Conservation (phyloP, 2,797 vertebrate species). For the Aphelocoma californica region DNA sequence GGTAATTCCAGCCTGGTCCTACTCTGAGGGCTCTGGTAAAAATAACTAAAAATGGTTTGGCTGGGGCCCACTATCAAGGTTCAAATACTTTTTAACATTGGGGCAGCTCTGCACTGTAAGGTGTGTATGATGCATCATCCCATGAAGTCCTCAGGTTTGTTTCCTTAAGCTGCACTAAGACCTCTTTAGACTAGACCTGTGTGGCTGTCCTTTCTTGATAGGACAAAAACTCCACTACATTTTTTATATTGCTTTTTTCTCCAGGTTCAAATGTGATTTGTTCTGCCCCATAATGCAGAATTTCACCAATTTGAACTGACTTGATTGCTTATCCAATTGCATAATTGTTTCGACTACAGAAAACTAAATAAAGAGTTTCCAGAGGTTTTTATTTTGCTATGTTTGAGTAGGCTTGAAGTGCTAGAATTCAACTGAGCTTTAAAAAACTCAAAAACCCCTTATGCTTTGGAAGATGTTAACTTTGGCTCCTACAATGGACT, state of each 20-base stretch:
- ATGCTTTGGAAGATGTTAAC: conserved; percentile 48
- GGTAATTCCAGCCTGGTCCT: no score
- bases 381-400: not conserved
- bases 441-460: not conserved
- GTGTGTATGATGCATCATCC: not conserved
- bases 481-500: conserved; percentile 38
- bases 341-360: not conserved
- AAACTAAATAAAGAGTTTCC: not conserved
- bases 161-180: not conserved
- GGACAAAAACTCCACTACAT: not conserved
- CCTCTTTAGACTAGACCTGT: not conserved
- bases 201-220: not conserved
- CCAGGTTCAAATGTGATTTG: not conserved
- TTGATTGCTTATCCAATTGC: not conserved
- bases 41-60: no score
- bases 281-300: not conserved
- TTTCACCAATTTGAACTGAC: not conserved
- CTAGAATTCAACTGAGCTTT: conserved; percentile 17
- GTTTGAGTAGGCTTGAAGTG: not conserved
- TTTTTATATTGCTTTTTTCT: not conserved
- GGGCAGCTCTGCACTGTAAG: not conserved
- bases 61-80: no score
- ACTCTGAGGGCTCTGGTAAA: no score
- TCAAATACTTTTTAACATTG: not conserved
- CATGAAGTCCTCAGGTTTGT: not conserved